Evolutionary conservation across 2,888 invertebrate genomes (phyloP).

Genomic region (Bruchidius siliquastri): DNA sequence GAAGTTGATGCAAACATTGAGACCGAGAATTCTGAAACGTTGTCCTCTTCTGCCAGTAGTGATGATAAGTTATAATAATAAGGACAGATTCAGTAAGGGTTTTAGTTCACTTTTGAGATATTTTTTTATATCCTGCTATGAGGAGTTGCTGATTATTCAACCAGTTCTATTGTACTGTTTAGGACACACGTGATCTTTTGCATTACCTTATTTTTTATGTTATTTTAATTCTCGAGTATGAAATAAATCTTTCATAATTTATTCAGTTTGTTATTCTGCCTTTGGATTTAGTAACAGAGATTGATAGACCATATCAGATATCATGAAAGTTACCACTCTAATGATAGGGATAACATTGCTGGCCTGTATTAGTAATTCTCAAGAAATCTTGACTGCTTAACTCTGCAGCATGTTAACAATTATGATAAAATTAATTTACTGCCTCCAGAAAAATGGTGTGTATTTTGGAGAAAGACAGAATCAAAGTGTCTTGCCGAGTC

Average conservation of each 20-base stretch:
- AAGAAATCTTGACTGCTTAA: too few species aligned
- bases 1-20: slow-evolving; percentile 22
- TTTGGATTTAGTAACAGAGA: too few species aligned
- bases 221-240: background rate
- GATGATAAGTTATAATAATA: background rate
- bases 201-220: background rate
- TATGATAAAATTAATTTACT: too few species aligned
- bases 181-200: background rate
- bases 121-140: background rate
- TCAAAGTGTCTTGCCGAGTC: too few species aligned
- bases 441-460: too few species aligned
- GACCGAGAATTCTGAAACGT: background rate
- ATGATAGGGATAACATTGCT: too few species aligned
- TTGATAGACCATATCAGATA: too few species aligned
- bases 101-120: background rate
- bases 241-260: background rate
- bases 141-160: background rate
- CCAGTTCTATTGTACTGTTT: background rate
- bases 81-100: background rate
- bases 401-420: too few species aligned
- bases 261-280: background rate
- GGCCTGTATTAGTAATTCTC: too few species aligned
- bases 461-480: too few species aligned
- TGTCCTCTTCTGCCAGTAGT: background rate
- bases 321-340: too few species aligned